Percentiles rank a stretch among this genome's conserved stretches.
Conservation (phyloP, 1,140 invertebrate genomes). For the Chymomyza costata region DNA sequence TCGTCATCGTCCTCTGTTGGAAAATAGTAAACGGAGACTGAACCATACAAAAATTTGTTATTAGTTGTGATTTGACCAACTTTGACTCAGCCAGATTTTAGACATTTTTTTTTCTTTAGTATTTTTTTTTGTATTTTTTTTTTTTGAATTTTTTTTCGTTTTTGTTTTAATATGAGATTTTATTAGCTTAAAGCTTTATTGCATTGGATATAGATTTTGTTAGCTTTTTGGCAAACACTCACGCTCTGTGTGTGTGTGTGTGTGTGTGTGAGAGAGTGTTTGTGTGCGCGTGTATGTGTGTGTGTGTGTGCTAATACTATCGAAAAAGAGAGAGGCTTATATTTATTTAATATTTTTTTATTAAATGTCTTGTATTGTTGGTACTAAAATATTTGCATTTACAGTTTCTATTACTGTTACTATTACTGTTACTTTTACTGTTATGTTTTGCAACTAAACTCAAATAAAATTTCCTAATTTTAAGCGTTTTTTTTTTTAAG, state of each 20-base stretch:
- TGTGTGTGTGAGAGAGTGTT: not conserved
- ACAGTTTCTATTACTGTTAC: too few relatives aligned
- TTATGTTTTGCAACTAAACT: too few relatives aligned
- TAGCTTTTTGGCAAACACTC: slow-evolving; percentile 35
- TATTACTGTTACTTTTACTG: too few relatives aligned
- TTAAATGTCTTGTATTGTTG: too few relatives aligned
- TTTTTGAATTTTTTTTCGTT: slow-evolving; percentile 26
- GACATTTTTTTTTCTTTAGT: slow-evolving; percentile 29
- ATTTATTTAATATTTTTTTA: not conserved
- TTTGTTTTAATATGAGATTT: slow-evolving; percentile 20
- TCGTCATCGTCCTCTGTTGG: slow-evolving; percentile 90
- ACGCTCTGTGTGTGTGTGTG: slow-evolving; percentile 1
- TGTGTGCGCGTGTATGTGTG: not conserved
- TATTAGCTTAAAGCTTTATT: slow-evolving; percentile 56
- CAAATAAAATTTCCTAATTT: too few relatives aligned
- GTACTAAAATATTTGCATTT: too few relatives aligned
- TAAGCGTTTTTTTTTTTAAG: too few relatives aligned
- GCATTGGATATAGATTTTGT: slow-evolving; percentile 69
- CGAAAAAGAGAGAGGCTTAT: slow-evolving; percentile 37
- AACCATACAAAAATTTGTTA: slow-evolving; percentile 78
- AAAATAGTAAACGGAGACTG: slow-evolving; percentile 96
- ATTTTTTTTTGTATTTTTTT: slow-evolving; percentile 18
- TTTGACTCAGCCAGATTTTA: slow-evolving; percentile 81
- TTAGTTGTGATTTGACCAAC: slow-evolving; percentile 79
- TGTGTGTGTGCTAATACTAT: slow-evolving; percentile 1